Conservation (phyloP, 2,888 invertebrate species). For the Luperina nickerlii region DNA sequence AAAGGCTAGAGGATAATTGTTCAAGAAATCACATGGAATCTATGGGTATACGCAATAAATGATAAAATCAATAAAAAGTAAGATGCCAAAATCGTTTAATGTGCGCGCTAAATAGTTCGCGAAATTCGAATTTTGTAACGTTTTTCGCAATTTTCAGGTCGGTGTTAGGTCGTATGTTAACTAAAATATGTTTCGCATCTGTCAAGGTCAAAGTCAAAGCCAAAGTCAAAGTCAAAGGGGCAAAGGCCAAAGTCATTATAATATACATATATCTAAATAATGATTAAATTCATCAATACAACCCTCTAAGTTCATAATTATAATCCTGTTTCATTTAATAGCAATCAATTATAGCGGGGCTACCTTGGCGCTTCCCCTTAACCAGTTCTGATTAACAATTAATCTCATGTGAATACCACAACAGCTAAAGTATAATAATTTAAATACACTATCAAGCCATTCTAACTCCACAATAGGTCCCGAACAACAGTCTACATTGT, state of each 20-base stretch:
- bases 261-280: too few species aligned
- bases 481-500: constrained; percentile 28
- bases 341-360: background rate
- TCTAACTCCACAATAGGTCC: constrained; percentile 29
- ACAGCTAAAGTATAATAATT: constrained; percentile 21
- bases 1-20: background rate
- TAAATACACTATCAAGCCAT: constrained; percentile 24
- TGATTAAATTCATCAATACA: background rate
- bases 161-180: background rate
- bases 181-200: too few species aligned
- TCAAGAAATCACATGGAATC: background rate
- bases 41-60: too few species aligned
- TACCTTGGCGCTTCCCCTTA: background rate
- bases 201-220: too few species aligned
- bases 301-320: too few species aligned
- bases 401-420: constrained; percentile 5
- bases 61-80: background rate
- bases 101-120: background rate
- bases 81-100: background rate
- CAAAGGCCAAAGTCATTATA: too few species aligned
- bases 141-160: background rate
- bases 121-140: background rate
- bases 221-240: too few species aligned
- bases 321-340: background rate
- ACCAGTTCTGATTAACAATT: background rate